Conservation (phyloP, 2,888 invertebrate genomes). For the Melipona bicolor region DNA sequence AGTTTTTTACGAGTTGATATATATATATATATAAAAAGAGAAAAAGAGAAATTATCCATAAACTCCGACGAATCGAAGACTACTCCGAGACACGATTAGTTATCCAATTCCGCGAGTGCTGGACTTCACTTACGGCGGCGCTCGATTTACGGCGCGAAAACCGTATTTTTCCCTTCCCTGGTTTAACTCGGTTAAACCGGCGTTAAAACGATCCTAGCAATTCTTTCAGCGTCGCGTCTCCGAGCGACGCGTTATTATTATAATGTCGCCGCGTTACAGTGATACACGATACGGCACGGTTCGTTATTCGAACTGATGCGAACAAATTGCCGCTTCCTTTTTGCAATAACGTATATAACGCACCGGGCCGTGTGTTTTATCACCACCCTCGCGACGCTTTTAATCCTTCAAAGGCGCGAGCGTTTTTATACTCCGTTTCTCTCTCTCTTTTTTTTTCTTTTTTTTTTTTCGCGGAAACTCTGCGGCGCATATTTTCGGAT, state of each 20-base stretch:
- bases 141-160: neutral
- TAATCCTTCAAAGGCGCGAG: conserved; percentile 25
- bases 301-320: conserved; percentile 46
- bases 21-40: too few relatives aligned
- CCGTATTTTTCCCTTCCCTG: neutral
- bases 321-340: conserved; percentile 46
- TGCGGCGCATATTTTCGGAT: neutral
- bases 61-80: too few relatives aligned
- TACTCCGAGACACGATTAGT: too few relatives aligned
- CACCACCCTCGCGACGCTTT: conserved; percentile 26
- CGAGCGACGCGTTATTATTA: conserved; percentile 32
- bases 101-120: neutral
- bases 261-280: conserved; percentile 34
- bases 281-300: conserved; percentile 42
- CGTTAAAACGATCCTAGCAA: conserved; percentile 3
- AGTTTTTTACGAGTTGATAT: too few relatives aligned
- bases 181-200: neutral
- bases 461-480: neutral
- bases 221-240: neutral
- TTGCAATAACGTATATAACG: conserved; percentile 18
- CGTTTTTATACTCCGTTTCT: neutral
- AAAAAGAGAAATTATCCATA: too few relatives aligned
- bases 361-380: conserved; percentile 29
- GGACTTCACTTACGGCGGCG: neutral
- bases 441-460: too few relatives aligned